Evolutionary conservation across 1,140 invertebrate genomes (phyloP).

Genomic region (Contarinia nasturtii): DNA sequence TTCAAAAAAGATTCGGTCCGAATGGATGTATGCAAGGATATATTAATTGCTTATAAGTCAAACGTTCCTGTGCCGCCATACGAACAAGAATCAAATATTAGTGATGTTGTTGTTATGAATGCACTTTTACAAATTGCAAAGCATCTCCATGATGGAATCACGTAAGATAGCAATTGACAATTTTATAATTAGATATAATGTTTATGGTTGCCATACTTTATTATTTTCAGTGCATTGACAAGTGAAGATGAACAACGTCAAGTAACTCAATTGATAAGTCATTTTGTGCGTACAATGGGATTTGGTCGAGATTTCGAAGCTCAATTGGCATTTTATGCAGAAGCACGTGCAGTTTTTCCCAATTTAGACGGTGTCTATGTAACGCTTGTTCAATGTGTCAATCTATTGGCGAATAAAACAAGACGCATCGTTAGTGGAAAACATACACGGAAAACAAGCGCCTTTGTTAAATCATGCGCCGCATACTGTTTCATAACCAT

Average conservation of each 20-base stretch:
- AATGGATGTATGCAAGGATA: constrained; percentile 66
- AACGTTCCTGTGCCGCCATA: constrained; percentile 5
- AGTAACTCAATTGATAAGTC: constrained; percentile 65
- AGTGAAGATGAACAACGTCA: constrained; percentile 81
- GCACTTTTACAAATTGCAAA: constrained; percentile 70
- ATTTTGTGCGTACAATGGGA: constrained; percentile 57
- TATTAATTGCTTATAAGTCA: constrained; percentile 41
- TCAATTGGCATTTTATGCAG: constrained; percentile 83
- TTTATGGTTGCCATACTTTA: constrained; percentile 2
- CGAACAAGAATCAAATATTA: constrained; percentile 36
- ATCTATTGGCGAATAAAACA: constrained; percentile 55
- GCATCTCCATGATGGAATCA: constrained; percentile 81
- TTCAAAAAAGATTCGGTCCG: constrained; percentile 68
- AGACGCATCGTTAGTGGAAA: constrained; percentile 50
- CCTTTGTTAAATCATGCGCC: constrained; percentile 82
- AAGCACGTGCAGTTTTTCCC: constrained; percentile 69
- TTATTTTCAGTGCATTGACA: constrained; percentile 55
- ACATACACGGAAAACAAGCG: constrained; percentile 59
- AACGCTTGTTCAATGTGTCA: constrained; percentile 71
- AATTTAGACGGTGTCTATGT: constrained; percentile 75
- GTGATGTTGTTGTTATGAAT: constrained; percentile 71
- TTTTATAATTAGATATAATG: too few relatives aligned
- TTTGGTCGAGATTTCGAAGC: constrained; percentile 76
- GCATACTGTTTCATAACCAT: constrained; percentile 92
- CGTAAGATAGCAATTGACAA: constrained; percentile 52